phyloP scores from a whole-genome alignment of 2,113 vertebrate species.

The Epinephelus lanceolatus region DNA sequence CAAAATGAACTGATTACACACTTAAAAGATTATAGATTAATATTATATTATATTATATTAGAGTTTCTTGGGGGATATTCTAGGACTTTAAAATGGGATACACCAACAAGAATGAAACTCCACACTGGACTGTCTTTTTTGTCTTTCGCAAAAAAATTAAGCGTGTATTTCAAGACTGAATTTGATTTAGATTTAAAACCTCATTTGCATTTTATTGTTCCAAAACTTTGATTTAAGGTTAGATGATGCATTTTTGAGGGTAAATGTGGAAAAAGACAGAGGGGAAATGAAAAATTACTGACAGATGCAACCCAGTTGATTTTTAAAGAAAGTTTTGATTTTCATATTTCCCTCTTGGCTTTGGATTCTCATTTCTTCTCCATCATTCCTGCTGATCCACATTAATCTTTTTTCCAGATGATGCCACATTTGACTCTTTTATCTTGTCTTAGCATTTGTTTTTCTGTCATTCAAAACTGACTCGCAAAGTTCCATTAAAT shows the following conservation, averaged over 20 bases:
- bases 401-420: not conserved
- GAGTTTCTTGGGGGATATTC: not conserved
- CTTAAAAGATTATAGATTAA: not conserved
- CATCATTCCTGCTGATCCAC: not conserved
- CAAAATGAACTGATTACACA: not conserved
- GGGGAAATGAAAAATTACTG: not conserved
- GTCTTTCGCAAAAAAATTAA: not conserved
- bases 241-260: not conserved
- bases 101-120: not conserved
- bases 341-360: constrained; percentile 7
- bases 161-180: not conserved
- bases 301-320: not conserved
- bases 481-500: not conserved
- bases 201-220: not conserved
- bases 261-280: not conserved
- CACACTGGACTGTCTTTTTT: not conserved
- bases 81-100: not conserved
- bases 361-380: not conserved
- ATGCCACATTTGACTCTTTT: not conserved
- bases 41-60: not conserved
- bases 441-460: constrained; percentile 4
- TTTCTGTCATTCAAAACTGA: constrained; percentile 6
- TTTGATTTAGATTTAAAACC: not conserved
- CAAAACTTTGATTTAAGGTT: not conserved
- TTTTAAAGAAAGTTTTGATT: not conserved